A percentile compares a stretch with the other conserved stretches of the same genome.
phyloP scores from a whole-genome alignment of 2,888 invertebrate species.

The Anthophora plumipes region DNA sequence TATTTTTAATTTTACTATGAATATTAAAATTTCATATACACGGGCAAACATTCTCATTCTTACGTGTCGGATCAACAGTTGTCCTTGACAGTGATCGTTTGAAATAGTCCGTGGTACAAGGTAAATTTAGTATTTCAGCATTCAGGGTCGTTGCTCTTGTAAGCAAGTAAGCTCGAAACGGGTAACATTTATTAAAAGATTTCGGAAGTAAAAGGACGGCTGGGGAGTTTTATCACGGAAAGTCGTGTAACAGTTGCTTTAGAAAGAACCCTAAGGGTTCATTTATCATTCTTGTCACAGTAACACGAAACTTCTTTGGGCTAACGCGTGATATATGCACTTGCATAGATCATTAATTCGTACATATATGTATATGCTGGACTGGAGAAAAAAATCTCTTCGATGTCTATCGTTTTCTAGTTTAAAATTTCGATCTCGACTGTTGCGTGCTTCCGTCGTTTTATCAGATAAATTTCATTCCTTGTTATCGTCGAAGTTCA shows the following conservation, averaged over 20 bases:
- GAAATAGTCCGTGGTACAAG: background rate
- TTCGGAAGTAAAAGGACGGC: constrained; percentile 3
- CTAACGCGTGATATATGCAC: constrained; percentile 21
- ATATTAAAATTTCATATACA: background rate
- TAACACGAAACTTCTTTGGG: constrained; percentile 12
- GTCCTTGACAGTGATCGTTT: constrained; percentile 2
- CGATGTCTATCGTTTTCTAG: constrained; percentile 3
- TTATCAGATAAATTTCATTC: constrained; percentile 2
- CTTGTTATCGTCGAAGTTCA: background rate
- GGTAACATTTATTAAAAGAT: constrained; percentile 13
- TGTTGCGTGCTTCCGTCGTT: background rate
- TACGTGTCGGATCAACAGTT: background rate
- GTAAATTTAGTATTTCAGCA: background rate
- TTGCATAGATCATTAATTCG: constrained; percentile 10
- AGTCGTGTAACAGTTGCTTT: background rate
- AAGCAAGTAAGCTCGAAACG: background rate
- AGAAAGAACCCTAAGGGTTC: background rate
- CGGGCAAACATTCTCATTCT: background rate
- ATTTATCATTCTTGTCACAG: constrained; percentile 51
- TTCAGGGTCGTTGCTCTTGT: constrained; percentile 13
- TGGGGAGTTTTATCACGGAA: constrained; percentile 11
- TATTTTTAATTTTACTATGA: too few species aligned
- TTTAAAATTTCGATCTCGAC: background rate
- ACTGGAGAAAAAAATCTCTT: background rate
- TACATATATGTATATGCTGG: too few species aligned